These are phyloP conservation scores for Xiphophorus birchmanni DNA, from an alignment of 2,797 vertebrate genomes.

Conservation along the genomic window DNA sequence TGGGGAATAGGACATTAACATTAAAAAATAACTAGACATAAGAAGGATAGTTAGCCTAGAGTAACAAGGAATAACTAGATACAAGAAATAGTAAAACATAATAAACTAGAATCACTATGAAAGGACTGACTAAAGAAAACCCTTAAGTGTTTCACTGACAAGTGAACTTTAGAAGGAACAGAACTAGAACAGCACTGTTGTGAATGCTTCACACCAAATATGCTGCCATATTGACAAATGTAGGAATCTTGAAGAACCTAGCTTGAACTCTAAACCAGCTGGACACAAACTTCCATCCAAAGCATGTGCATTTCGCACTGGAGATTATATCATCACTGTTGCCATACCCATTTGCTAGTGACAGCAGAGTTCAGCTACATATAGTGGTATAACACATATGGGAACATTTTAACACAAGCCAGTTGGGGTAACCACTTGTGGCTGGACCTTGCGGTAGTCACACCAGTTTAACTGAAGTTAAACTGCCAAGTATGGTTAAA, in stretches of 20 bases:
- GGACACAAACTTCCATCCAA: constrained; percentile 56
- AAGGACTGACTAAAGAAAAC: too few relatives aligned
- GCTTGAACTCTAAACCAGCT: constrained; percentile 65
- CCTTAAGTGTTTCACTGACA: constrained; percentile 47
- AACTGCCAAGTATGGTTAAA: constrained; percentile 65
- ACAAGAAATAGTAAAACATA: too few relatives aligned
- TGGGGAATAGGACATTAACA: too few relatives aligned
- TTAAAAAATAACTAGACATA: too few relatives aligned
- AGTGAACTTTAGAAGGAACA: constrained; percentile 42
- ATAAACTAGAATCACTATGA: too few relatives aligned
- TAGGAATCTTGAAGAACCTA: constrained; percentile 58
- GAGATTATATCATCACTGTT: constrained; percentile 57
- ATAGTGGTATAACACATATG: constrained; percentile 64
- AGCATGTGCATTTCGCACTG: constrained; percentile 55
- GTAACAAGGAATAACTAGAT: too few relatives aligned
- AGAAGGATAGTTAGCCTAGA: too few relatives aligned
- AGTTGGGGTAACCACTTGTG: constrained; percentile 64
- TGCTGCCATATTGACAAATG: constrained; percentile 57
- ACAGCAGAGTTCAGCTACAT: constrained; percentile 61
- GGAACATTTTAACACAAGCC: constrained; percentile 68
- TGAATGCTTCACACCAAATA: constrained; percentile 53
- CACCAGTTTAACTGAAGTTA: constrained; percentile 64
- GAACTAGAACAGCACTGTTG: constrained; percentile 45
- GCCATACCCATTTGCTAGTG: constrained; percentile 60
- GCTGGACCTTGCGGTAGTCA: constrained; percentile 62